Base-by-base conservation (phyloP, 1,140 invertebrate genomes). In the Thaumatotibia leucotreta region DNA sequence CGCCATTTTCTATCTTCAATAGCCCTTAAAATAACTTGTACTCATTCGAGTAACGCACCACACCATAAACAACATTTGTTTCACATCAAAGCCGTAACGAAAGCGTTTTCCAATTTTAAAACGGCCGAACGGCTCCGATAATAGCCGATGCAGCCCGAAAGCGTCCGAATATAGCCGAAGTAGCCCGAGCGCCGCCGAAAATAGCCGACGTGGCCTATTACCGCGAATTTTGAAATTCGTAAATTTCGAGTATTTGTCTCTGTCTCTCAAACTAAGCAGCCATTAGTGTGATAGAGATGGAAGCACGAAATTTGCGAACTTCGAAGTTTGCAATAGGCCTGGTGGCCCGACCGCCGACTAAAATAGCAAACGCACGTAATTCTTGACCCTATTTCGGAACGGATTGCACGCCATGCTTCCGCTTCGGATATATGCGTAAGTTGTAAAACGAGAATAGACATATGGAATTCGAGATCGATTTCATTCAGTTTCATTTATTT, bases 371-470 rank as follows among this genome's bases (percentile, higher is more conserved):
- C 80, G 74, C 76, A 86, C 86, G 86, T 77, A 88, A 84, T 82
- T 80, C 78, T 80, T 87, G 86, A 87, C 86, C 86, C 84, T 87
- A 88, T 88, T 88, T 80, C 83, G 80, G 76, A 86, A 84, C 17
- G 22, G 8, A 58, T 58, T 58, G 52, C 27, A 17, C 11, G 1
- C 0, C 24, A 5, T 29, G 23, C 24, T 27, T 27, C 52, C 52
- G 24, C 50, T 52, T 29, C 52, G 52, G 52, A 58, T 29, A 29
- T 27, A 58, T 29, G 52, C 52, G 52, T 58, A 58, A 27, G 22
- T 24, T 24, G 23, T 45, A 20, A 45, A 29, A 14, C 29, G 3
- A 14, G 24, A 58, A 58, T 58, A 54, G 50, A n/a, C n/a, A n/a
- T n/a, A n/a, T n/a, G n/a, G n/a, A 54, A 27, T 24, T 54, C 27